Evolutionary conservation across 2,113 vertebrate species (phyloP).

Genomic region (Osmerus eperlanus): DNA sequence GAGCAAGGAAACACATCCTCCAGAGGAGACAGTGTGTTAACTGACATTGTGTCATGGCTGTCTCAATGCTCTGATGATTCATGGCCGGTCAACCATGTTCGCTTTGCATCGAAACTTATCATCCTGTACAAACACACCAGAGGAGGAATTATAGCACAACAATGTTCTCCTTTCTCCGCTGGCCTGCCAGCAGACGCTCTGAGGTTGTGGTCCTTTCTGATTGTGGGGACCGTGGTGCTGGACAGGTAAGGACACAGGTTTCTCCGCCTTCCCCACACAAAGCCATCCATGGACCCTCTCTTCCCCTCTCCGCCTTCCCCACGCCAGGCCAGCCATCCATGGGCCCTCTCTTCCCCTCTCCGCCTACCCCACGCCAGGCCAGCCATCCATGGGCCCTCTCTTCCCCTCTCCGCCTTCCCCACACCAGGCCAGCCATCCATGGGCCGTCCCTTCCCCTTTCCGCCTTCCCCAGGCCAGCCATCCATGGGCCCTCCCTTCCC

Average conservation of each 20-base stretch:
- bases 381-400: not conserved
- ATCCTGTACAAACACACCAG: constrained; percentile 27
- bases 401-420: not conserved
- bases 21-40: constrained; percentile 28
- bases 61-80: constrained; percentile 18
- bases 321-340: constrained; percentile 16
- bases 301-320: not conserved
- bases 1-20: constrained; percentile 51
- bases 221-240: not conserved
- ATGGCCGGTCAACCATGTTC: constrained; percentile 13
- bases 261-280: not conserved
- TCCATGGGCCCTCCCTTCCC: not conserved
- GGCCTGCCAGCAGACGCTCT: constrained; percentile 15
- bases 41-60: constrained; percentile 12
- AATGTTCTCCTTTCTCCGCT: not conserved
- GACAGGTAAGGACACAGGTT: not conserved
- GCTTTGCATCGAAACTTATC: not conserved
- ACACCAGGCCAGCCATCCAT: constrained; percentile 15
- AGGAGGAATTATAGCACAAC: not conserved
- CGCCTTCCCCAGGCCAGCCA: not conserved
- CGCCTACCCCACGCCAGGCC: constrained; percentile 16
- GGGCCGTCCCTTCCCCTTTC: not conserved
- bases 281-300: not conserved
- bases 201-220: constrained; percentile 7
- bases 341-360: not conserved